Evolutionary conservation across 2,888 invertebrate species (phyloP), one percentile per base, ranked within the genome.

Genomic region (Carabus problematicus): DNA sequence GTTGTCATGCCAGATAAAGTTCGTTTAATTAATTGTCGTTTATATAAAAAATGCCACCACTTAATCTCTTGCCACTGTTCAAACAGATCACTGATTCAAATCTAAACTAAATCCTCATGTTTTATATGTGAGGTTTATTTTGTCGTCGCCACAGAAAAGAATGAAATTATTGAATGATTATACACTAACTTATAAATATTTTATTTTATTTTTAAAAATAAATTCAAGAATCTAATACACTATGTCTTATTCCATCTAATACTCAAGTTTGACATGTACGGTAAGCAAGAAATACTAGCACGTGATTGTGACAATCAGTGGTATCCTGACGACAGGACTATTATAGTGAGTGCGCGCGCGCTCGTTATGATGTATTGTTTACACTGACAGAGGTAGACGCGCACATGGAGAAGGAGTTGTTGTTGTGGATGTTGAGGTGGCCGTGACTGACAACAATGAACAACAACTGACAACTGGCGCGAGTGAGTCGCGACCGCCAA

Each of bases 11-110:
- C 64, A 58, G 63, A 54, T 63, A 64, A 29, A 64, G 47, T 58
- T 43, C 64, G 41, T 63, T 63, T 63, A 40, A 63, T 63, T 54
- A 63, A 63, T 63, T 40, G 18, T 16, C 60, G 29, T 58, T 9
- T 11, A 29, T 14, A 58, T 40, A 29, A 29, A n/a, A 12, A 45
- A 45, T 12, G 45, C 7, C 11, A 6, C 11, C 11, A 45, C 11
- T 12, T 12, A 45, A 45, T 12, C 45, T 45, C 45, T 45, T 12
- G 45, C 45, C 7, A 45, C 45, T 14, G 45, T 45, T 14, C 12
- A 11, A n/a, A 45, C 12, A 11, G 11, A 4, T 45, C 45, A 45
- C n/a, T 45, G 3, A 45, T 12, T 45, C 12, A 4, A 11, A 45
- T 12, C 11, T 45, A 45, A 45, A 45, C 45, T 39, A 19, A 56